Conservation (phyloP, 2,888 invertebrate genomes). For the Andricus curvator region DNA sequence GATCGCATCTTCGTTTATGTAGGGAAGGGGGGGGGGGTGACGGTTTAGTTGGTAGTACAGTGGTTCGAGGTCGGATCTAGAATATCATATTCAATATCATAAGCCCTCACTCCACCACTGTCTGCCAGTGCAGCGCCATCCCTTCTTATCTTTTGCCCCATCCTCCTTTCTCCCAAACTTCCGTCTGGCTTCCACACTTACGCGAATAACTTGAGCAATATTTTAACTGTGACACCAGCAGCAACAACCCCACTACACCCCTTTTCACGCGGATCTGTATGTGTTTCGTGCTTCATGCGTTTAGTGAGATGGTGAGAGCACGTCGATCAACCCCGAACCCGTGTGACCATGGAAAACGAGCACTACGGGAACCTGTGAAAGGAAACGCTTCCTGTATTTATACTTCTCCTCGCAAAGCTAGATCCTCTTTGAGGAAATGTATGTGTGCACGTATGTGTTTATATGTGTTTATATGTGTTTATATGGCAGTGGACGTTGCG, state of each 20-base stretch:
- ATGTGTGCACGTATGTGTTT: not conserved
- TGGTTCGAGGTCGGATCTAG: slow-evolving; percentile 61
- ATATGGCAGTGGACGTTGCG: not conserved
- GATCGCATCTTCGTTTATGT: slow-evolving; percentile 42
- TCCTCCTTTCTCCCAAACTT: slow-evolving; percentile 44
- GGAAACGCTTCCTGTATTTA: not conserved
- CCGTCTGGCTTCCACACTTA: slow-evolving; percentile 54
- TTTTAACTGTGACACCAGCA: slow-evolving; percentile 66
- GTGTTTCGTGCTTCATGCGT: not conserved
- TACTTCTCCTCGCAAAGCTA: not conserved
- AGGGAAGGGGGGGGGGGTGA: slow-evolving; percentile 65
- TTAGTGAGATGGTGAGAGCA: not conserved
- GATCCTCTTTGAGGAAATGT: not conserved
- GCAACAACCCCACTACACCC: not conserved
- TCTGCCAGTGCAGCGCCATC: slow-evolving; percentile 5
- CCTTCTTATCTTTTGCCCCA: slow-evolving; percentile 45
- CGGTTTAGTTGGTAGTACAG: slow-evolving; percentile 61
- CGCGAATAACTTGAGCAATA: slow-evolving; percentile 71
- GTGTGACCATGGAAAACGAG: not conserved
- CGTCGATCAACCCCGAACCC: not conserved
- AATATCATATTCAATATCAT: slow-evolving; percentile 74
- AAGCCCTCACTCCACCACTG: slow-evolving; percentile 55
- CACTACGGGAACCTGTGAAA: not conserved
- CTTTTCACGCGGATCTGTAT: not conserved
- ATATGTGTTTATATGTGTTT: not conserved